A percentile compares a stretch with the other conserved stretches of the same genome.
phyloP scores from a whole-genome alignment of 2,797 vertebrate genomes.

The Delichon dasypus region DNA sequence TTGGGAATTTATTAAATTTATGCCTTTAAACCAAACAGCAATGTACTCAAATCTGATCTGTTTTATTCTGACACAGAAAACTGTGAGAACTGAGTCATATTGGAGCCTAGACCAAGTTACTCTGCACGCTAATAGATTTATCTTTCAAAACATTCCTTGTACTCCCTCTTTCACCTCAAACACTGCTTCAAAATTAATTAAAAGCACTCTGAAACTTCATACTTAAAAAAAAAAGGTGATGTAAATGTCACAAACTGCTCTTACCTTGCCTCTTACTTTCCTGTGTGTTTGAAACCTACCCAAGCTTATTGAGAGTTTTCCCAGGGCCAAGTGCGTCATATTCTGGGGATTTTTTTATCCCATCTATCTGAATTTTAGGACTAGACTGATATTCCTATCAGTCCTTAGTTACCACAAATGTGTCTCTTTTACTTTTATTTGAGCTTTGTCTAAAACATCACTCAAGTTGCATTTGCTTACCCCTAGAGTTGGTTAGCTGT shows the following conservation, averaged over 20 bases:
- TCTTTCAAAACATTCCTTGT: background rate
- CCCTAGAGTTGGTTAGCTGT: background rate
- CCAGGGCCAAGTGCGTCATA: accelerated
- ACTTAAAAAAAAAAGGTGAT: background rate
- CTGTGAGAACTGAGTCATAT: background rate
- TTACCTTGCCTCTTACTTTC: background rate
- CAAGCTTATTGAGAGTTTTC: background rate
- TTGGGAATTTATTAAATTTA: background rate
- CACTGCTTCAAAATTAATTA: background rate
- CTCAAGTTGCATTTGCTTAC: background rate
- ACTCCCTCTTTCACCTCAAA: background rate
- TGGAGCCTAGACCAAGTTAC: background rate
- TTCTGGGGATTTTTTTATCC: background rate
- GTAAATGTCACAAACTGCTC: background rate
- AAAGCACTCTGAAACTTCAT: background rate
- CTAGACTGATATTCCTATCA: background rate
- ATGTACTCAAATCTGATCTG: accelerated
- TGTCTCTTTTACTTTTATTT: background rate
- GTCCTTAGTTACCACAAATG: background rate
- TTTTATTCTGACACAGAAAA: background rate
- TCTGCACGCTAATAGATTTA: background rate
- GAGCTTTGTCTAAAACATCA: background rate
- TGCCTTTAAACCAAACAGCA: background rate
- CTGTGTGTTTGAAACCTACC: background rate
- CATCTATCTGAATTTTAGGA: background rate